These are phyloP conservation scores for Platyscapa corneri DNA, from an alignment of 1,140 invertebrate genomes.

Conservation along the genomic window DNA sequence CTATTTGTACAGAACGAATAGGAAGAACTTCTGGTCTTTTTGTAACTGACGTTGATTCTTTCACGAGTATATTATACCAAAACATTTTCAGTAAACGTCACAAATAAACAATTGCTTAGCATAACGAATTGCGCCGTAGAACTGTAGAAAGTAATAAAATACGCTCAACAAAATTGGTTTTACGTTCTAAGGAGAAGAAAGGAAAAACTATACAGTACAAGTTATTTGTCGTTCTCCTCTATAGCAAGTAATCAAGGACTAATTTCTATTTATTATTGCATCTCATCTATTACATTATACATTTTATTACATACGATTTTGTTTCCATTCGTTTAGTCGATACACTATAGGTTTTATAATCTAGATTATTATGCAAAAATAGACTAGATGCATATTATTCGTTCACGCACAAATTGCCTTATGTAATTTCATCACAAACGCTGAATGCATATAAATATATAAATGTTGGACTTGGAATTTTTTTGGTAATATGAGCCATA, in stretches of 20 bases:
- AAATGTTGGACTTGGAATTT: too few species aligned
- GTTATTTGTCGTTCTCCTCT: not conserved
- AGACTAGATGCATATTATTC: not conserved
- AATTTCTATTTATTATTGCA: not conserved
- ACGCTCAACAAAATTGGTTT: not conserved
- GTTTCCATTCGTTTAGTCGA: not conserved
- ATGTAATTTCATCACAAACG: too few species aligned
- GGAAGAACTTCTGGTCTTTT: not conserved
- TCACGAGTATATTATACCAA: not conserved
- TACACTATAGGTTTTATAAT: not conserved
- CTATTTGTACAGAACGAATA: not conserved
- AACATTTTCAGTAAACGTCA: not conserved
- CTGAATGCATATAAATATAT: too few species aligned
- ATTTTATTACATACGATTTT: not conserved
- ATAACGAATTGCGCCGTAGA: not conserved
- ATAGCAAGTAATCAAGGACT: not conserved
- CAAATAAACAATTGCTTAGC: slow-evolving; percentile 11
- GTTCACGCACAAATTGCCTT: not conserved
- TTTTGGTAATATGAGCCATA: too few species aligned
- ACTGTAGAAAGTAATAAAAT: not conserved
- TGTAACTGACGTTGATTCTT: not conserved
- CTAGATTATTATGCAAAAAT: not conserved
- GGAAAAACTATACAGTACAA: not conserved
- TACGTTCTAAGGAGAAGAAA: not conserved
- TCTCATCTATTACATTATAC: not conserved